Conservation (phyloP, 2,113 vertebrate genomes). For the Apodemus speciosus region DNA sequence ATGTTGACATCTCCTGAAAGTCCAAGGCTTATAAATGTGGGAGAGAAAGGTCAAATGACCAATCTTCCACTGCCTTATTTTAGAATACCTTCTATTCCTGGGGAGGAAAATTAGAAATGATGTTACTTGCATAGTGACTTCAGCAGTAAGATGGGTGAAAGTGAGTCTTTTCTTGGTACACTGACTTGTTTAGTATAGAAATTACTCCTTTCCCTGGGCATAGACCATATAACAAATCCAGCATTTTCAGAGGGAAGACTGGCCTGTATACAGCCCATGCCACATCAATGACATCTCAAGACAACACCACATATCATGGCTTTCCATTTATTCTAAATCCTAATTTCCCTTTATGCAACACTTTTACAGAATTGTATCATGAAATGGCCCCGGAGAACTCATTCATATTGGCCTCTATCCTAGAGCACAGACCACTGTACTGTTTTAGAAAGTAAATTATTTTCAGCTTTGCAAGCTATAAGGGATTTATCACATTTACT, state of each 20-base stretch:
- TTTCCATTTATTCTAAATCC: slow-evolving; percentile 13
- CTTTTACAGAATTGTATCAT: background rate
- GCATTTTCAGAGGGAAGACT: background rate
- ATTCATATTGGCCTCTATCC: background rate
- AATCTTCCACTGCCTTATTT: background rate
- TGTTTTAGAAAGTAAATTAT: background rate
- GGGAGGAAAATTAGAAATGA: background rate
- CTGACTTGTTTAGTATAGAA: background rate
- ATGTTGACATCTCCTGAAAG: slow-evolving; percentile 28
- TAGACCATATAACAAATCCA: background rate
- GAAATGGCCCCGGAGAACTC: background rate
- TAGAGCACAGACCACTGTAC: background rate
- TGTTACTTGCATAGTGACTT: background rate
- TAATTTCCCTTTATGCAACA: background rate
- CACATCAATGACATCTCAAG: background rate
- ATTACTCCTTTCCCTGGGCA: background rate
- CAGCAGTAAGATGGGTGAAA: background rate
- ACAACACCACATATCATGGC: background rate
- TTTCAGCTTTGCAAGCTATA: background rate
- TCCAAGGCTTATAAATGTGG: slow-evolving; percentile 24
- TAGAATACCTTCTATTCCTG: background rate
- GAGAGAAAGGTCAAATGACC: slow-evolving; percentile 36
- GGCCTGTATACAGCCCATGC: background rate
- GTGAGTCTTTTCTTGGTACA: background rate
- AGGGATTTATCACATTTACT: background rate